Evolutionary conservation across 1,140 invertebrate species (phyloP).

Genomic region (Chrysomallon squamiferum): DNA sequence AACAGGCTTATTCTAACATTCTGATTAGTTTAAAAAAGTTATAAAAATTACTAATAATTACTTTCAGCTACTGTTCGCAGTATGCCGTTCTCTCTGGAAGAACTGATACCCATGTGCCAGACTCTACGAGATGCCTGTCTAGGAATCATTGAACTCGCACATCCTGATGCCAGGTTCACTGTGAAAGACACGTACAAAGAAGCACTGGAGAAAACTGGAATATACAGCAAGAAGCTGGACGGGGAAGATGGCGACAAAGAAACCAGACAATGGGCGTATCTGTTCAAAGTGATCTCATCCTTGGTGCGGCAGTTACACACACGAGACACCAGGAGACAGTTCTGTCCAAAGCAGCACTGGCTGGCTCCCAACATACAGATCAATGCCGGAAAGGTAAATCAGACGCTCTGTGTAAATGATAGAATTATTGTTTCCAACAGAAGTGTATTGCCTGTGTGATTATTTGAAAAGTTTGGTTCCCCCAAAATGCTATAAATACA

Average conservation of each 20-base stretch:
- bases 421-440: too few relatives aligned
- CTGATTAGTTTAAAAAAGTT: too few relatives aligned
- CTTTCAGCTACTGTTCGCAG: slow-evolving; percentile 13
- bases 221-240: slow-evolving; percentile 20
- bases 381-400: slow-evolving; percentile 62
- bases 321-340: slow-evolving; percentile 78
- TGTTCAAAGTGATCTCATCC: slow-evolving; percentile 74
- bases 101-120: slow-evolving; percentile 64
- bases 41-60: too few relatives aligned
- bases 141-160: slow-evolving; percentile 88
- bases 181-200: slow-evolving; percentile 60
- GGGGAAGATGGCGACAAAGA: slow-evolving; percentile 32
- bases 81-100: slow-evolving; percentile 66
- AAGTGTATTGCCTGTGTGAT: too few relatives aligned
- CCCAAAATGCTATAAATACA: too few relatives aligned
- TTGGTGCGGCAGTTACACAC: slow-evolving; percentile 82
- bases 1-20: too few relatives aligned
- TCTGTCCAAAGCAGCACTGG: slow-evolving; percentile 82
- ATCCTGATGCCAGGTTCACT: slow-evolving; percentile 77
- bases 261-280: slow-evolving; percentile 67
- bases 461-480: too few relatives aligned
- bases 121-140: slow-evolving; percentile 77
- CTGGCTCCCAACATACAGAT: slow-evolving; percentile 75
- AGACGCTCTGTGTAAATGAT: too few relatives aligned
- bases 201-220: slow-evolving; percentile 46